Base-by-base conservation (phyloP, 2,113 vertebrate species). In the Odontesthes bonariensis region DNA sequence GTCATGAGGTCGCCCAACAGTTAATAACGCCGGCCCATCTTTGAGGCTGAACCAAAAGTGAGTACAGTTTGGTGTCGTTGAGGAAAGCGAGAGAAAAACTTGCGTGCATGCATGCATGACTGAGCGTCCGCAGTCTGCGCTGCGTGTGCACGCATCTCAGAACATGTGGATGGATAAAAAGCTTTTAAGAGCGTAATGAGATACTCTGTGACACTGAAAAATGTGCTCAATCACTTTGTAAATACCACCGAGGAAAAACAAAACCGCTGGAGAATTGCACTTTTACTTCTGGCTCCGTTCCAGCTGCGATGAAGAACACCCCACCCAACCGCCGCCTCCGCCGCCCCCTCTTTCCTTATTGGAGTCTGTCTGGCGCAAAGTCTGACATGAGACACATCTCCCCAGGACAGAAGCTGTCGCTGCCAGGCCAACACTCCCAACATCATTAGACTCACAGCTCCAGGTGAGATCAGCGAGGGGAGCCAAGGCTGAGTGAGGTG, bases 1-100 rank as follows among this genome's bases (percentile, higher is more conserved):
- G 92, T 93, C 92, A 93, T 92, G 90, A 92, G 85, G 90, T 94
- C 75, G 79, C 82, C 82, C 86, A 92, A 92, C 83, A 91, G 91
- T 89, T 93, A 89, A 92, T 91, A 91, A 91, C 51, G 65, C 72
- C 14, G 42, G 70, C 65, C 76, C 55, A 79, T 87, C 88, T 73
- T n/a, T 84, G 66, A 84, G 82, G 77, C 80, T 88, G 79, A 71
- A 77, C 68, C 56, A 5, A 72, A 83, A 65, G 69, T 61, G 75
- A 79, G 84, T 75, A 38, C 27, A 75, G 63, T 66, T 69, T 47
- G 52, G 40, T 67, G 54, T 53, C 16, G 19, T 71, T 31, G 13
- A 78, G 53, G 55, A 76, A 83, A 79, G 69, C 42, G 69, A 53
- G 69, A 79, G 60, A 75, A 84, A 82, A n/a, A n/a, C n/a, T n/a